A percentile compares a stretch with the other conserved stretches of the same genome.
Evolutionary conservation across 1,140 invertebrate species (phyloP).

Genomic region (Drosophila dunni): DNA sequence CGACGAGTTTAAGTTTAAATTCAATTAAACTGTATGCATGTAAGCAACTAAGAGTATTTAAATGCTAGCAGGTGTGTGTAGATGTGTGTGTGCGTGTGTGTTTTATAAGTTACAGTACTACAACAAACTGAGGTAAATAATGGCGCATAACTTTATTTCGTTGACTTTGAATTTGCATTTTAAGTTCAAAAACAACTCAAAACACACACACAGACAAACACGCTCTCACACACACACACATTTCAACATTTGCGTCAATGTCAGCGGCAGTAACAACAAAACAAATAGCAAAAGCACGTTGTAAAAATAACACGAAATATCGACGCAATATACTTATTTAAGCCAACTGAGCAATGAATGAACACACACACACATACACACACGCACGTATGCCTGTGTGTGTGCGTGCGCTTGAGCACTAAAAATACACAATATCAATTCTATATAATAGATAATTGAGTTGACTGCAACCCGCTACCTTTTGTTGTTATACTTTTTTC

Average conservation of each 20-base stretch:
- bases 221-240: slow-evolving; percentile 12
- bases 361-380: slow-evolving; percentile 21
- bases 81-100: not conserved
- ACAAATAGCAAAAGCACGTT: slow-evolving; percentile 54
- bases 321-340: slow-evolving; percentile 62
- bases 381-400: not conserved
- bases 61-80: not conserved
- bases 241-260: slow-evolving; percentile 70
- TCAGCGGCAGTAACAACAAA: slow-evolving; percentile 53
- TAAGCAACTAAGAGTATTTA: not conserved
- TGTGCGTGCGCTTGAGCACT: slow-evolving; percentile 19
- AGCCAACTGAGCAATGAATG: slow-evolving; percentile 71
- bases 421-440: slow-evolving; percentile 53
- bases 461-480: slow-evolving; percentile 37
- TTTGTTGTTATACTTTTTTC: slow-evolving; percentile 8
- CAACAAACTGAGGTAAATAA: slow-evolving; percentile 34
- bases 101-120: not conserved
- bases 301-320: slow-evolving; percentile 75
- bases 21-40: slow-evolving; percentile 30
- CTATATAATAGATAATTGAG: slow-evolving; percentile 42
- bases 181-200: slow-evolving; percentile 49
- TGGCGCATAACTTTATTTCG: slow-evolving; percentile 36
- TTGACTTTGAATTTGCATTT: slow-evolving; percentile 66
- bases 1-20: not conserved
- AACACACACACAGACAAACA: slow-evolving; percentile 14